These are phyloP conservation scores for Teleogryllus occipitalis DNA, from an alignment of 1,140 invertebrate genomes.

Conservation along the genomic window DNA sequence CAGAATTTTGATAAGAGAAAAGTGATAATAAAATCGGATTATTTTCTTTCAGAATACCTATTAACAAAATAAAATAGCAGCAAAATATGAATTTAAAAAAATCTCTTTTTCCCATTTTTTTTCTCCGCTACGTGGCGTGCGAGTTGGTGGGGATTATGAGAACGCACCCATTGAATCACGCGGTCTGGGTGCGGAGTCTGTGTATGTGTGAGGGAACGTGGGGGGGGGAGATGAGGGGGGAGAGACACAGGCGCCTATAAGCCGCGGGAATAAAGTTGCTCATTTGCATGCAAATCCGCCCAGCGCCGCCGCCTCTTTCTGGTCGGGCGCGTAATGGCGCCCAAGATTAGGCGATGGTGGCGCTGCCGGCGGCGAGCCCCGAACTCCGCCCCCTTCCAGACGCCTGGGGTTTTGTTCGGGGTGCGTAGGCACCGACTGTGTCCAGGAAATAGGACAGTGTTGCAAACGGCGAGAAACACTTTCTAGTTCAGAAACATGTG, in stretches of 20 bases:
- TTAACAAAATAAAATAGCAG: not conserved
- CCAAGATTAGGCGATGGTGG: not conserved
- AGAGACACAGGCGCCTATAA: not conserved
- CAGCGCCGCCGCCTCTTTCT: not conserved
- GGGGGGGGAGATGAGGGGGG: not conserved
- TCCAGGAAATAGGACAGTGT: too few species aligned
- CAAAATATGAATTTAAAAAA: not conserved
- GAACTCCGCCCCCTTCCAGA: not conserved
- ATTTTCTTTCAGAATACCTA: not conserved
- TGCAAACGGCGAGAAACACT: too few species aligned
- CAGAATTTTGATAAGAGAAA: not conserved
- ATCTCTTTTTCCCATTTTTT: not conserved
- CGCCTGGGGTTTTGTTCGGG: too few species aligned
- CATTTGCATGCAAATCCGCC: not conserved
- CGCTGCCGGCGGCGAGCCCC: not conserved
- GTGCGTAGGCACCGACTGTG: too few species aligned
- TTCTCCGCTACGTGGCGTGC: not conserved
- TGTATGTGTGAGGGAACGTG: not conserved
- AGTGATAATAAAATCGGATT: not conserved
- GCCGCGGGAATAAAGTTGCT: not conserved
- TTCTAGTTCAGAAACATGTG: too few species aligned
- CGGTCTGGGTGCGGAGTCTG: too few species aligned
- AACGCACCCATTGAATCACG: not conserved
- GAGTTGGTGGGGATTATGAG: not conserved
- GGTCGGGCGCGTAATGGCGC: not conserved